These are phyloP conservation scores for Furcifer pardalis DNA, from an alignment of 2,797 vertebrate species.

Conservation along the genomic window DNA sequence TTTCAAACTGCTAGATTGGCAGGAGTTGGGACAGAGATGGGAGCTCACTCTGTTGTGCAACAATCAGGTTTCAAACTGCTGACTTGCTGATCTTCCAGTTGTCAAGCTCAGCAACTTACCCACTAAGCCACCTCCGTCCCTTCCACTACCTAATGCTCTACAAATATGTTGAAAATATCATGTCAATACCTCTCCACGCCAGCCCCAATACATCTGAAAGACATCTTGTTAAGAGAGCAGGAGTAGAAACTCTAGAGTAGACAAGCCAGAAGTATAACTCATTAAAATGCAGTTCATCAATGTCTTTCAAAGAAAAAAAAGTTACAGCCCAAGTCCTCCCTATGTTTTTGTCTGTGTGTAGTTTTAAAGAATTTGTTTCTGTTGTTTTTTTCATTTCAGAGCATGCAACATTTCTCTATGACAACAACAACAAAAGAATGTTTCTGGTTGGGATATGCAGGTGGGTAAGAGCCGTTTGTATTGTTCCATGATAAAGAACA, in stretches of 20 bases:
- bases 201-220: neutral
- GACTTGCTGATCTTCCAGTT: too few relatives aligned
- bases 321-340: neutral
- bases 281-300: neutral
- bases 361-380: neutral
- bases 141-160: neutral
- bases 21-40: too few relatives aligned
- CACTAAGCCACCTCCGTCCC: too few relatives aligned
- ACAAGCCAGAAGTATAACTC: neutral
- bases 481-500: neutral
- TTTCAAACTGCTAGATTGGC: too few relatives aligned
- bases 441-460: neutral
- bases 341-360: neutral
- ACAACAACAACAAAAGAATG: neutral
- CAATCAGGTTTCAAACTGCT: too few relatives aligned
- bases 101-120: too few relatives aligned
- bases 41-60: too few relatives aligned
- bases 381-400: neutral
- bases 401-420: neutral
- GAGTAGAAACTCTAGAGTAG: neutral
- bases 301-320: constrained; percentile 1
- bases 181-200: neutral
- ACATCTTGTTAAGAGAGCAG: too few relatives aligned
- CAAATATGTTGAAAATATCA: neutral
- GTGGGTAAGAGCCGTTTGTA: constrained; percentile 1